Conservation (phyloP, 2,888 invertebrate genomes). For the Allacma fusca region DNA sequence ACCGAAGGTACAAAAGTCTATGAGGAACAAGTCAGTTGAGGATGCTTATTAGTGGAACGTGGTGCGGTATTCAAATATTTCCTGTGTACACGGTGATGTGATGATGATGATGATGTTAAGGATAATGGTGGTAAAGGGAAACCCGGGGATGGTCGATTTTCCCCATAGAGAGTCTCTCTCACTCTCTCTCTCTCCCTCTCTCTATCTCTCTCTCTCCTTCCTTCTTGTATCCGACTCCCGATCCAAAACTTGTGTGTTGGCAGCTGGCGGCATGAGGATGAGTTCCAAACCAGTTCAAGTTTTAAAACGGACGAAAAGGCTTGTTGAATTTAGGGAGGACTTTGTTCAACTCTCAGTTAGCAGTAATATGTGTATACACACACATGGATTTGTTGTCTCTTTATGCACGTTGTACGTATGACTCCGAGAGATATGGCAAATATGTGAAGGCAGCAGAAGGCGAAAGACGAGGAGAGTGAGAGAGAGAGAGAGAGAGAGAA, state of each 20-base stretch:
- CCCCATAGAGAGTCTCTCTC: too few species aligned
- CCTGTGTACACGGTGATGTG: too few species aligned
- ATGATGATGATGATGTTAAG: too few species aligned
- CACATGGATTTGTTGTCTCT: not conserved
- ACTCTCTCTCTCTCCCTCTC: too few species aligned
- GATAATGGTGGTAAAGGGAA: too few species aligned
- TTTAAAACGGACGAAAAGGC: slow-evolving; percentile 23
- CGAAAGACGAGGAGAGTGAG: too few species aligned
- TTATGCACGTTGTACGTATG: slow-evolving; percentile 11
- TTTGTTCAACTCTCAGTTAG: not conserved
- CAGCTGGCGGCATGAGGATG: slow-evolving; percentile 26
- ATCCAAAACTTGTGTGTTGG: not conserved
- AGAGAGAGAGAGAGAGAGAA: not conserved
- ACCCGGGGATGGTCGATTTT: too few species aligned
- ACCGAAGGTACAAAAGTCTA: not conserved
- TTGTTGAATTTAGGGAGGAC: slow-evolving; percentile 4
- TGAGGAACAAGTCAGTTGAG: not conserved
- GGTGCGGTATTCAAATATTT: slow-evolving; percentile 17
- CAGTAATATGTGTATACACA: slow-evolving; percentile 13
- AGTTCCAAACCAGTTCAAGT: slow-evolving; percentile 25
- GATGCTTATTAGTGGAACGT: slow-evolving; percentile 22
- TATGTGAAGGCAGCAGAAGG: slow-evolving; percentile 24
- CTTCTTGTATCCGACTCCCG: too few species aligned
- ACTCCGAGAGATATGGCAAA: slow-evolving; percentile 8
- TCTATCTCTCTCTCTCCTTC: too few species aligned